These are phyloP conservation scores for Cephalopachus bancanus DNA, from an alignment of 2,797 vertebrate genomes.

Conservation along the genomic window DNA sequence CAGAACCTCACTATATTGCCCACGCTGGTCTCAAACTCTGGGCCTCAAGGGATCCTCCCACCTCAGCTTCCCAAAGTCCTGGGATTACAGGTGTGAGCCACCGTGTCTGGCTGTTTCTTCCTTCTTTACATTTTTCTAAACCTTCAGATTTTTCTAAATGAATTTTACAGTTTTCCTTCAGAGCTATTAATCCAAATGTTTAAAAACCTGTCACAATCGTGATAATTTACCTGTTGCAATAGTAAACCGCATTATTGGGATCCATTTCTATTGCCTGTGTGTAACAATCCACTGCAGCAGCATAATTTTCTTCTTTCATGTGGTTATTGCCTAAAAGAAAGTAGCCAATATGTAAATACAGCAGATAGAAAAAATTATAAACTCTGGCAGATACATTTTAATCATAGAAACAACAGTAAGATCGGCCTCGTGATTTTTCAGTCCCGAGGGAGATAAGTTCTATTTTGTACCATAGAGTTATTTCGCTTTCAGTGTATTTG, in stretches of 20 bases:
- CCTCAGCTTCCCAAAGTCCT: no score
- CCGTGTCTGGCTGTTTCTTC: neutral
- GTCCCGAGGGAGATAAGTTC: slow-evolving; percentile 42
- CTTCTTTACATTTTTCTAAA: neutral
- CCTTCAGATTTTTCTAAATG: neutral
- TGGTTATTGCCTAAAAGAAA: slow-evolving; percentile 96
- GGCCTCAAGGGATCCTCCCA: no score
- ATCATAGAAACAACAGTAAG: slow-evolving; percentile 40
- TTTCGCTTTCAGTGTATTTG: neutral
- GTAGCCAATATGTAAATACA: slow-evolving; percentile 47
- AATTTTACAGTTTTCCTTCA: slow-evolving; percentile 21
- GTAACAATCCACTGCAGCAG: slow-evolving; percentile 96
- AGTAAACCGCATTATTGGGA: slow-evolving; percentile 97
- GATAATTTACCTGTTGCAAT: slow-evolving; percentile 95
- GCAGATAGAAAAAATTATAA: slow-evolving; percentile 37
- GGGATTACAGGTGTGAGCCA: no score
- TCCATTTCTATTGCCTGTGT: slow-evolving; percentile 96
- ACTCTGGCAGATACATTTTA: slow-evolving; percentile 32
- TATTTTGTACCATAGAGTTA: neutral
- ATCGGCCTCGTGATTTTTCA: neutral
- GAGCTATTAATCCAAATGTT: neutral
- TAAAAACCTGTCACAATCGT: neutral
- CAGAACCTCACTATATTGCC: no score
- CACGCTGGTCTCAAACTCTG: no score
- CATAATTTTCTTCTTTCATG: slow-evolving; percentile 99